A percentile compares a stretch with the other conserved stretches of the same genome.
Evolutionary conservation across 2,113 vertebrate genomes (phyloP).

Genomic region (Casuarius casuarius): DNA sequence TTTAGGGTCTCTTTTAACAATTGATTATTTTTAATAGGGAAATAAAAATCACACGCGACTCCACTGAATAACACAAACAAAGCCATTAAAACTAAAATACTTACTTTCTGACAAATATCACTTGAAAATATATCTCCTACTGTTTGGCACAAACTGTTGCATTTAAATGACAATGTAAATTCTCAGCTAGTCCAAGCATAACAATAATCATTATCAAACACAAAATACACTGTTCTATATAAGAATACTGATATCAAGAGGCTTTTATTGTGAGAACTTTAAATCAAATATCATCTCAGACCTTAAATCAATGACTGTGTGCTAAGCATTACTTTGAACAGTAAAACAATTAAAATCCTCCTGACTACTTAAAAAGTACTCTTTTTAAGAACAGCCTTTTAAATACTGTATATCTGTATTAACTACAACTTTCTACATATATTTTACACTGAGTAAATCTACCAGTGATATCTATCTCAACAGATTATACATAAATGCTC

Average conservation of each 20-base stretch:
- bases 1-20: background rate
- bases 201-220: background rate
- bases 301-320: background rate
- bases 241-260: background rate
- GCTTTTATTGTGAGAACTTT: background rate
- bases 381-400: background rate
- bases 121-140: background rate
- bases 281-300: background rate
- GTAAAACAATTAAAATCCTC: background rate
- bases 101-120: background rate
- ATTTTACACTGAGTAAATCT: background rate
- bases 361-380: background rate
- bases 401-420: background rate
- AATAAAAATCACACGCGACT: background rate
- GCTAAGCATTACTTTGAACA: background rate
- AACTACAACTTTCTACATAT: background rate
- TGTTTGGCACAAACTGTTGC: background rate
- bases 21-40: background rate
- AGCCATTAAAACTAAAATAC: background rate
- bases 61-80: background rate
- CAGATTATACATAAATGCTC: background rate
- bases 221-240: background rate
- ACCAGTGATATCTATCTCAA: background rate
- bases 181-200: background rate
- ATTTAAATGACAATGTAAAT: background rate